Conservation (phyloP, 2,797 vertebrate genomes). For the Pelobates cultripes region DNA sequence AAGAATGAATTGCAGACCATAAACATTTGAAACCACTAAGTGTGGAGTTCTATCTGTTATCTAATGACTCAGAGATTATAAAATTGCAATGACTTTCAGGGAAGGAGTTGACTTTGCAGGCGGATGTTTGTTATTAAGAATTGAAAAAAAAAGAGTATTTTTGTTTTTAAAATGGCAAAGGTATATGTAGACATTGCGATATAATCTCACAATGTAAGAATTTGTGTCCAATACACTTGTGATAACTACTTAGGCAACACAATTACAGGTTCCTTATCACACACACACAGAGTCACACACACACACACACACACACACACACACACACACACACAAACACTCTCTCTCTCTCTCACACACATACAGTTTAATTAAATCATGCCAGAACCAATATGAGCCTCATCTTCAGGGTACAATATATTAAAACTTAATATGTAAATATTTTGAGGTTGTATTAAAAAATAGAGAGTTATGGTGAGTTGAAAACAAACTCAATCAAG, state of each 20-base stretch:
- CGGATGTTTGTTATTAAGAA: constrained; percentile 72
- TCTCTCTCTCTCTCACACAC: no score
- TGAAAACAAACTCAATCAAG: no score
- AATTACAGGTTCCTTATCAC: neutral
- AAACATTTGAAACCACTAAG: constrained; percentile 85
- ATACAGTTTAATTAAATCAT: no score
- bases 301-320: no score
- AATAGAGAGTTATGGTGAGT: no score
- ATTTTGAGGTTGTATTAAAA: no score
- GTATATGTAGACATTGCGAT: neutral
- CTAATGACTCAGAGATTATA: constrained; percentile 87
- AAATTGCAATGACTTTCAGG: constrained; percentile 83
- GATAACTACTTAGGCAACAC: neutral
- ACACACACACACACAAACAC: no score
- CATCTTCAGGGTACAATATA: no score
- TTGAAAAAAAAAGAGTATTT: constrained; percentile 63
- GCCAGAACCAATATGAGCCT: no score
- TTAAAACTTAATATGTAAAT: no score
- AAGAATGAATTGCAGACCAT: constrained; percentile 87
- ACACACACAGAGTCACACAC: no score
- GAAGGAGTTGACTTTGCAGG: constrained; percentile 80
- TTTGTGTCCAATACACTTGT: neutral
- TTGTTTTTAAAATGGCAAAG: constrained; percentile 56
- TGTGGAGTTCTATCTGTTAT: constrained; percentile 84
- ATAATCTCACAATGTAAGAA: neutral